These are phyloP conservation scores for Lithobates sylvaticus DNA, from an alignment of 2,797 vertebrate species.

Conservation along the genomic window DNA sequence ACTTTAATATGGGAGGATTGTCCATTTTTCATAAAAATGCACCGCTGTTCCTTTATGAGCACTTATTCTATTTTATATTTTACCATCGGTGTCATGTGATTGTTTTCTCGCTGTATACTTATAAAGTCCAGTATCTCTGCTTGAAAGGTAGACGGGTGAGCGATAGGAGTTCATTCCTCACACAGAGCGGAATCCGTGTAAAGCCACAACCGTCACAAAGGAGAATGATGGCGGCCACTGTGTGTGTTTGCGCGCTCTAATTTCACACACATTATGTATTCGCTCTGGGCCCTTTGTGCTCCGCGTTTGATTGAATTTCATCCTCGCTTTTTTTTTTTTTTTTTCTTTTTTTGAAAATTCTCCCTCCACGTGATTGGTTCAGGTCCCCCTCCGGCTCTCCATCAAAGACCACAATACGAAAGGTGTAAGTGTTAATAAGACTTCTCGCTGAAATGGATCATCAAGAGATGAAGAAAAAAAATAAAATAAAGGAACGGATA, in stretches of 20 bases:
- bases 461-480: conserved; percentile 6
- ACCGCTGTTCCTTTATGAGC: too few species aligned
- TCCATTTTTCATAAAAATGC: too few species aligned
- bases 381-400: conserved; percentile 47
- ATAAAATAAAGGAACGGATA: conserved; percentile 18
- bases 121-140: background rate
- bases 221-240: conserved; percentile 39
- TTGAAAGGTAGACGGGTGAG: background rate
- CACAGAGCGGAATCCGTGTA: conserved; percentile 11
- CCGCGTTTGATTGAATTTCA: conserved; percentile 57
- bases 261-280: conserved; percentile 60
- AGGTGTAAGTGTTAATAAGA: conserved; percentile 59
- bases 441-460: conserved; percentile 41
- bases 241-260: conserved; percentile 45
- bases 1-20: too few species aligned
- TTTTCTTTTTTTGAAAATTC: conserved; percentile 42
- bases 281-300: conserved; percentile 52
- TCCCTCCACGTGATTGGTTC: conserved; percentile 43
- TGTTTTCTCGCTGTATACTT: too few species aligned
- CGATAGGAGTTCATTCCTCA: background rate
- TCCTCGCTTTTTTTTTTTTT: conserved; percentile 38
- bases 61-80: too few species aligned
- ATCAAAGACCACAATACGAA: conserved; percentile 47
- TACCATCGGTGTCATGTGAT: too few species aligned
- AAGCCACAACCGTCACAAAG: conserved; percentile 40